Conservation (phyloP, 2,113 vertebrate species). For the Monarcha castaneiventris region DNA sequence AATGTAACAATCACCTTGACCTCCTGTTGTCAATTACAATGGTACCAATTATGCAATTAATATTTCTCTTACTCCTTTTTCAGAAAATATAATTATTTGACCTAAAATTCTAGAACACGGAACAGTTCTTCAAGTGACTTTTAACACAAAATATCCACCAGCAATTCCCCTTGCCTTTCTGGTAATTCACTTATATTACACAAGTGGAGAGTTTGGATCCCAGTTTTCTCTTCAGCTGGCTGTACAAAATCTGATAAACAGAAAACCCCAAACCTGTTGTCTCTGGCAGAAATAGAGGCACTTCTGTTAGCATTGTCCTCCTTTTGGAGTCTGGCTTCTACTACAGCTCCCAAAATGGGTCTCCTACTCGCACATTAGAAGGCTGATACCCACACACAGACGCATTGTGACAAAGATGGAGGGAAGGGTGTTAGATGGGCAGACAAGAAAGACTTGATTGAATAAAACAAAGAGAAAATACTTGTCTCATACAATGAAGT, state of each 20-base stretch:
- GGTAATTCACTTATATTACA: neutral
- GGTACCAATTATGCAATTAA: neutral
- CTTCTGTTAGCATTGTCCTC: neutral
- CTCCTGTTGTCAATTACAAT: neutral
- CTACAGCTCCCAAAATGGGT: neutral
- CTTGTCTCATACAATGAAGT: neutral
- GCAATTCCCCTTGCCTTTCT: neutral
- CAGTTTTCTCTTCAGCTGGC: neutral
- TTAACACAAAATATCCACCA: neutral
- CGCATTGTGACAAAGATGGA: neutral
- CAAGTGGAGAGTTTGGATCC: neutral
- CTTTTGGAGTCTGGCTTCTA: neutral
- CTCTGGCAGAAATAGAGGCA: neutral
- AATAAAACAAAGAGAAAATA: slow-evolving; percentile 24
- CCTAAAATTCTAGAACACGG: neutral
- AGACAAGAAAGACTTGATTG: slow-evolving; percentile 17
- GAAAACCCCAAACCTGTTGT: neutral
- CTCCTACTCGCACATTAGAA: neutral
- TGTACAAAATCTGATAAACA: neutral
- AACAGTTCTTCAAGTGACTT: neutral
- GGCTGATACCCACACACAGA: neutral
- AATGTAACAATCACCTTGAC: neutral
- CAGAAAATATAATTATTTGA: neutral
- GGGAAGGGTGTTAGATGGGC: neutral
- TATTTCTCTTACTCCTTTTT: neutral